Base-by-base conservation (phyloP, 2,888 invertebrate genomes). In the Folsomia candida region DNA sequence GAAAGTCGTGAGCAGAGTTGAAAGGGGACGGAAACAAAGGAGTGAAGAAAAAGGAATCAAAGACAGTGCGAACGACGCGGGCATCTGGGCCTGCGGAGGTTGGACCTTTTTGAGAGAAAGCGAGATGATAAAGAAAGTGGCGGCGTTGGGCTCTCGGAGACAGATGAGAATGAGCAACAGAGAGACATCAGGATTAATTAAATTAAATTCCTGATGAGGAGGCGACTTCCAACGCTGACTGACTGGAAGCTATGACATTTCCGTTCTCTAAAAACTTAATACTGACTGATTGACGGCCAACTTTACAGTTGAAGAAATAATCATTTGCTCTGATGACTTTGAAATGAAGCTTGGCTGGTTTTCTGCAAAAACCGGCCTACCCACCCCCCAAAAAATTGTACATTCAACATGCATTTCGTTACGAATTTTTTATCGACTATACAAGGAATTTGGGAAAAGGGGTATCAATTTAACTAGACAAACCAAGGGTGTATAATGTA, bases 191-290 rank as follows among this genome's bases (percentile, higher is more conserved):
- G 76, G 77, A 79, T 79, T 79, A 79, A 79, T 79, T 79, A 79
- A 79, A 79, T 79, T 79, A 79, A 79, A 78, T 78, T 78, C 78
- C 68, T 76, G 72, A 74, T 76, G 74, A 76, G 70, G 74, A 74
- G 68, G n/a, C 68, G 71, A 67, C 69, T 68, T 29, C 47, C 18
- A 47, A 20, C 4, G 20, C 18, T 54, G 54, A 54, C 54, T 37
- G 22, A n/a, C 54, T 54, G 20, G 54, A 22, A 54, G 54, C 58
- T 70, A 75, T 67, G 73, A 73, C 74, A 72, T 73, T 76, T 76
- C 65, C 73, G 67, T 74, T 6, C 57, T 57, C n/a, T 64, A 57
- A 74, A 76, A 77, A 77, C 74, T 78, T 78, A 73, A 76, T 79
- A 67, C 73, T 66, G 68, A 72, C 75, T 79, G 79, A 79, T 75